These are phyloP conservation scores for Sebastes taczanowskii DNA, from an alignment of 2,797 vertebrate species.

Conservation along the genomic window DNA sequence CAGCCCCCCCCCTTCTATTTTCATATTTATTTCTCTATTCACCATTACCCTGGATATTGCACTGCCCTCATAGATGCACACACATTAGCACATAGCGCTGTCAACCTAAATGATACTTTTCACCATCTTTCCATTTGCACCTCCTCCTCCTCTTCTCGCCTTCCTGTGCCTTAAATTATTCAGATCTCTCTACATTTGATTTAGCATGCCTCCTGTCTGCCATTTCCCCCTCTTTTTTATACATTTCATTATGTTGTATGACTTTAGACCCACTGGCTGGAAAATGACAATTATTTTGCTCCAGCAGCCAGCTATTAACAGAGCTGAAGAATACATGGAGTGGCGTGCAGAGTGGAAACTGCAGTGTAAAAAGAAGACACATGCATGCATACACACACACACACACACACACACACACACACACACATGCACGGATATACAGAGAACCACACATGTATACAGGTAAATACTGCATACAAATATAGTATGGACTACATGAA, in stretches of 20 bases:
- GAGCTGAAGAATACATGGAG: constrained; percentile 80
- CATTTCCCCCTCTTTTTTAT: constrained; percentile 83
- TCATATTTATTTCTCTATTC: constrained; percentile 68
- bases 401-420: background rate
- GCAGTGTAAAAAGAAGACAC: constrained; percentile 40
- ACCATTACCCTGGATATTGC: constrained; percentile 63
- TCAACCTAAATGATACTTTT: constrained; percentile 86
- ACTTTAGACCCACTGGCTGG: constrained; percentile 88
- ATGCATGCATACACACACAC: constrained; percentile 28
- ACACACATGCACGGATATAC: background rate
- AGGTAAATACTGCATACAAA: constrained; percentile 44
- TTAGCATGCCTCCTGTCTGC: constrained; percentile 86
- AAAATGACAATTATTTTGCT: constrained; percentile 90
- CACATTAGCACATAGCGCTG: constrained; percentile 79
- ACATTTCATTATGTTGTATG: constrained; percentile 89
- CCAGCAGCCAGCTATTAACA: constrained; percentile 86
- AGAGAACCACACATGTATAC: background rate
- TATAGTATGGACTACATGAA: background rate
- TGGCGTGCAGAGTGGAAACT: constrained; percentile 64
- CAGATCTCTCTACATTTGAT: constrained; percentile 87
- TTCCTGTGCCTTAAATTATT: constrained; percentile 86
- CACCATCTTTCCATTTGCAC: constrained; percentile 81
- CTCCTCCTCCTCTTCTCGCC: constrained; percentile 77
- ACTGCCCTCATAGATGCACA: constrained; percentile 75
- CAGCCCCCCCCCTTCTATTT: constrained; percentile 42